Conservation (phyloP, 1,140 invertebrate species). For the Amyelois transitella region DNA sequence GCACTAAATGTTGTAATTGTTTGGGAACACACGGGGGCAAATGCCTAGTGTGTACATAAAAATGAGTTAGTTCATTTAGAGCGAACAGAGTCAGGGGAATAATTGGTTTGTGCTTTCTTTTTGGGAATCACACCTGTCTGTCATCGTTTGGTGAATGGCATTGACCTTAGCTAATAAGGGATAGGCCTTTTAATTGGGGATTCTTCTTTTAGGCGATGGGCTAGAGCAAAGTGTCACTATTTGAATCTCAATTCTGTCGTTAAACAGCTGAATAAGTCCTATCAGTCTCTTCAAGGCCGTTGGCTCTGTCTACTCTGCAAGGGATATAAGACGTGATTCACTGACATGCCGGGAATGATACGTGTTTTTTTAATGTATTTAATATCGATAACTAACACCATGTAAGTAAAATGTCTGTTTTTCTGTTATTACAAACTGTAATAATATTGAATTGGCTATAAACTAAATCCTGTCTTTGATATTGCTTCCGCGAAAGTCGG, state of each 20-base stretch:
- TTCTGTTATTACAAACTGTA: background rate
- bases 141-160: background rate
- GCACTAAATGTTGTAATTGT: constrained; percentile 62
- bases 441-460: background rate
- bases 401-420: too few relatives aligned
- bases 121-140: background rate
- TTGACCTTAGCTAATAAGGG: background rate
- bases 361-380: too few relatives aligned
- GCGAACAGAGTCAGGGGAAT: background rate
- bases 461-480: background rate
- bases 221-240: too few relatives aligned
- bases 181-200: too few relatives aligned
- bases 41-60: constrained; percentile 12
- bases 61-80: background rate
- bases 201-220: too few relatives aligned
- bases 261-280: too few relatives aligned
- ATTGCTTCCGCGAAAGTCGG: background rate
- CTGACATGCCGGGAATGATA: too few relatives aligned
- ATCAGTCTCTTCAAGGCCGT: too few relatives aligned
- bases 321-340: too few relatives aligned
- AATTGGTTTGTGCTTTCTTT: constrained; percentile 3
- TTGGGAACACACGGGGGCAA: constrained; percentile 40
- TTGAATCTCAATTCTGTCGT: too few relatives aligned
- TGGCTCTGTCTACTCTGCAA: too few relatives aligned
- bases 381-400: too few relatives aligned